Conservation (phyloP, 2,888 invertebrate species). For the Lydus trimaculatus region DNA sequence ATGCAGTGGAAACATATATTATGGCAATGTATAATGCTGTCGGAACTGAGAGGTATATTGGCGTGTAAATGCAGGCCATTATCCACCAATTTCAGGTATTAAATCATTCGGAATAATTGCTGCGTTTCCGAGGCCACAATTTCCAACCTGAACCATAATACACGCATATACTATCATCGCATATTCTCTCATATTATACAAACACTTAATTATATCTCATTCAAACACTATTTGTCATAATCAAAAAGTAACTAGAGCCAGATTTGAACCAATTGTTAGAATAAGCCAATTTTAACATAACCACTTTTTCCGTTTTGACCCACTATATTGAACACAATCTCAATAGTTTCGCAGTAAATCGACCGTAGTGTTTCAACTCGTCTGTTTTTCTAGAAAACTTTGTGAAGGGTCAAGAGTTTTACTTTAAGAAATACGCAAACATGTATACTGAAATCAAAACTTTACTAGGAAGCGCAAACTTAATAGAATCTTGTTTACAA, state of each 20-base stretch:
- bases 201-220: not conserved
- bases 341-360: too few species aligned
- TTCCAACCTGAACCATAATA: conserved; percentile 16
- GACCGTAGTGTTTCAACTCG: too few species aligned
- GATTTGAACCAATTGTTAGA: too few species aligned
- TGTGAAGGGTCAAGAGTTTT: too few species aligned
- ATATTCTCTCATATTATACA: not conserved
- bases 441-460: too few species aligned
- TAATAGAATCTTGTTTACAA: too few species aligned
- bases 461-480: too few species aligned
- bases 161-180: not conserved
- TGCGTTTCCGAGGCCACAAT: conserved; percentile 43
- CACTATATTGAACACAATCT: too few species aligned
- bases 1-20: conserved; percentile 36
- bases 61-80: conserved; percentile 58
- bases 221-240: not conserved
- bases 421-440: too few species aligned
- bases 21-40: conserved; percentile 40
- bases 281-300: too few species aligned
- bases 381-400: too few species aligned
- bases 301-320: too few species aligned
- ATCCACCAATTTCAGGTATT: conserved; percentile 60
- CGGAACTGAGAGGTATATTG: conserved; percentile 55
- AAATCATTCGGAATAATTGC: conserved; percentile 60
- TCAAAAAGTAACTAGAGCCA: not conserved